Evolutionary conservation across 2,113 vertebrate genomes (phyloP), one percentile per base, ranked within the genome.

Genomic region (Pachypanchax playfairii): DNA sequence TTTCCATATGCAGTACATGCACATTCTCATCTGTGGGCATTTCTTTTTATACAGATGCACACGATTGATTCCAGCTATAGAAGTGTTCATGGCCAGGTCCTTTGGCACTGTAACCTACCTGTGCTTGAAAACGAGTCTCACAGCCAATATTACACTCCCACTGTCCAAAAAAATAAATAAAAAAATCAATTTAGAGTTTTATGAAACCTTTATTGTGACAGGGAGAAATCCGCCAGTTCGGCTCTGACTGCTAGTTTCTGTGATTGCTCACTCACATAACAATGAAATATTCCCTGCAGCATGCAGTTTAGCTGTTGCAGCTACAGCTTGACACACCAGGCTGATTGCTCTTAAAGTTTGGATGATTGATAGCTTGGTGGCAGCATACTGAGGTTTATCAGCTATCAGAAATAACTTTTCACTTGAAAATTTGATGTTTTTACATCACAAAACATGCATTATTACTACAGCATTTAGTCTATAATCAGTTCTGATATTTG

Each of bases 191-290:
- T 62, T 57, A 71, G 54, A 55, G 70, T 75, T 79, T 75, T 70
- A 68, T 47, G 49, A 56, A 73, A 60, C 38, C 60, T 77, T 54
- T 50, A 54, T 28, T 35, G 65, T 25, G 48, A 80, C 74, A 24
- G 57, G 58, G 64, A 80, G 74, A 77, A 52, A 70, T 62, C 55
- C 53, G 29, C 24, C 1, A 48, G 51, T 82, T 70, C 71, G 69
- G 15, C 46, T 64, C 66, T 65, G 36, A 68, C 31, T 43, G 57
- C 71, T 24, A 53, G 51, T 29, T 42, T n/a, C 48, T 84, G 76
- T 84, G 76, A 84, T 84, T 47, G 43, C 53, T 55, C 65, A 72
- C 71, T 87, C 56, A 64, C 74, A 73, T 75, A 77, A 79, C 69
- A 73, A 66, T 80, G 55, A 70, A 79, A 77, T 63, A 70, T 58